Conservation (phyloP, 2,888 invertebrate species). For the Diarsia rubi region DNA sequence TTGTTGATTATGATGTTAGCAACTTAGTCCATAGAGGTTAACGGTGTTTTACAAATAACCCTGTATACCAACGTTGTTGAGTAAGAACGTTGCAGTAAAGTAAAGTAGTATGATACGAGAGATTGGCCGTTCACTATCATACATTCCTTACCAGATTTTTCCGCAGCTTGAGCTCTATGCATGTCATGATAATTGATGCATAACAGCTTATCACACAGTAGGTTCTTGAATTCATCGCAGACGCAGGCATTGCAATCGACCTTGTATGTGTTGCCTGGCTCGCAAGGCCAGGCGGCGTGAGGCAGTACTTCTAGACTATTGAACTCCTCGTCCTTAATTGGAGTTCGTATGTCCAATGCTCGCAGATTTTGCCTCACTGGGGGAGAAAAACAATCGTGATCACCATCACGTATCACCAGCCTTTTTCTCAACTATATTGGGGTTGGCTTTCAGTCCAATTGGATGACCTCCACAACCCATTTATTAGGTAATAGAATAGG, state of each 20-base stretch:
- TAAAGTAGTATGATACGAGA: no score
- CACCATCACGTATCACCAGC: not conserved
- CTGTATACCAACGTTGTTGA: no score
- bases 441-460: not conserved
- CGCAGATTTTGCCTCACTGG: conserved; percentile 22
- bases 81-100: no score
- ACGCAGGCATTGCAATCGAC: conserved; percentile 82
- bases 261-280: conserved; percentile 73
- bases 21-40: no score
- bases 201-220: conserved; percentile 76
- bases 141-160: conserved; percentile 71
- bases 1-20: no score
- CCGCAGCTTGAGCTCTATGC: conserved; percentile 71
- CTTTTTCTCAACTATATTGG: not conserved
- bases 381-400: not conserved
- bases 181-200: conserved; percentile 77
- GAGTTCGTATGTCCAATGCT: conserved; percentile 42
- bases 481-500: not conserved
- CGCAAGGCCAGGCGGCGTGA: conserved; percentile 72
- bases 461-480: not conserved
- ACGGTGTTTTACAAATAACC: no score
- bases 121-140: no score
- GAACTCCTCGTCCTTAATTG: conserved; percentile 51
- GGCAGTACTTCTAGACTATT: conserved; percentile 65
- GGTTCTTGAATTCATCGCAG: conserved; percentile 73